Evolutionary conservation across 2,888 invertebrate species (phyloP).

Genomic region (Pterobdella sp.): DNA sequence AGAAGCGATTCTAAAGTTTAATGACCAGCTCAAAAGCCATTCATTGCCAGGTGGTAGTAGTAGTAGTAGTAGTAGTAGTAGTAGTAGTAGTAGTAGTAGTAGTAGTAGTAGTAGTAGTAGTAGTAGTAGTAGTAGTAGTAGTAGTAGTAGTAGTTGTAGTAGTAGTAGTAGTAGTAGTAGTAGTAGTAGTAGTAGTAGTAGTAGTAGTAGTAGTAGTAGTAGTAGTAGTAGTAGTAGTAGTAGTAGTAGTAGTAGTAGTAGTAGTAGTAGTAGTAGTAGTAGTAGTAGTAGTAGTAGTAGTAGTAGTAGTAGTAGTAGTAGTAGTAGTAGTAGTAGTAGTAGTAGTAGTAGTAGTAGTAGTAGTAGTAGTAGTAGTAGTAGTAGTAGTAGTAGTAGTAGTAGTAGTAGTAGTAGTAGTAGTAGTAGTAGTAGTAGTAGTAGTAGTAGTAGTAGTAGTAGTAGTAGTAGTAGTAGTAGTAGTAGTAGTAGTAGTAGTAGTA

Average conservation of each 20-base stretch:
- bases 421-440: background rate
- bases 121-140: conserved; percentile 13
- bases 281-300: background rate
- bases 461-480: conserved; percentile 19
- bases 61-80: background rate
- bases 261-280: conserved; percentile 20
- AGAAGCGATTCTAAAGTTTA: conserved; percentile 39
- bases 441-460: conserved; percentile 23
- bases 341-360: conserved; percentile 20
- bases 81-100: background rate
- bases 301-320: conserved; percentile 18
- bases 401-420: conserved; percentile 3
- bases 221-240: conserved; percentile 10
- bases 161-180: conserved; percentile 5
- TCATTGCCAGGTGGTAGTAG: conserved; percentile 37
- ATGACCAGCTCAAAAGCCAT: conserved; percentile 36
- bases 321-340: conserved; percentile 22
- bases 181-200: background rate
- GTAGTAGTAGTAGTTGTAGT: conserved; percentile 14
- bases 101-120: background rate
- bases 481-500: background rate
- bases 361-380: conserved; percentile 4
- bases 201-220: background rate
- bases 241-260: conserved; percentile 12
- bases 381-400: conserved; percentile 23